These are phyloP conservation scores for Atta texana DNA, from an alignment of 1,140 invertebrate species.

Conservation along the genomic window DNA sequence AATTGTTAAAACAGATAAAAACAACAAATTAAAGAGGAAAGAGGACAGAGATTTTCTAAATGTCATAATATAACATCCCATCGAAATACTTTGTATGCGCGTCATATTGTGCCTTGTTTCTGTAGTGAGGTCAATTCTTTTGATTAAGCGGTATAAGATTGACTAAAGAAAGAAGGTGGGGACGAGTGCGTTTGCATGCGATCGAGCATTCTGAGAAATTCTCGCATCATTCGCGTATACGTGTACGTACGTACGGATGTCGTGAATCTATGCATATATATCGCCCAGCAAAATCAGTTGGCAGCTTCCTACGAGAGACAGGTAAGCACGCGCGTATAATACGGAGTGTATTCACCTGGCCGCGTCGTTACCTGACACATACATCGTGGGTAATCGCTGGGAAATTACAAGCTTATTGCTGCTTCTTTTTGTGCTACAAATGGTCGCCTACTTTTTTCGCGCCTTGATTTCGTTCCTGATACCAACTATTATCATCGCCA, in stretches of 20 bases:
- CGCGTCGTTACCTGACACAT: constrained; percentile 70
- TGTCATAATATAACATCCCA: background rate
- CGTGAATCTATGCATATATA: constrained; percentile 65
- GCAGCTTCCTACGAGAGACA: constrained; percentile 72
- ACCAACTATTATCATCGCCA: background rate
- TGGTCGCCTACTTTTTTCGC: background rate
- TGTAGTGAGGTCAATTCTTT: constrained; percentile 47
- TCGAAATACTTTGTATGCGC: constrained; percentile 26
- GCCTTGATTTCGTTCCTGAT: background rate
- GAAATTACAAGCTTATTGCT: constrained; percentile 35
- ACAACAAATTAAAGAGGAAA: background rate
- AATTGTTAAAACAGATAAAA: background rate
- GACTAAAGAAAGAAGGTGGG: background rate
- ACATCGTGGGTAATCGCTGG: constrained; percentile 58
- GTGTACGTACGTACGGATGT: constrained; percentile 62
- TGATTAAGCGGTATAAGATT: constrained; percentile 42
- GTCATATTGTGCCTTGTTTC: constrained; percentile 18
- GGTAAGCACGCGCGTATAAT: constrained; percentile 67
- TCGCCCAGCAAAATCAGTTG: constrained; percentile 70
- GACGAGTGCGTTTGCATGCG: constrained; percentile 79
- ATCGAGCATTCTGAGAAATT: constrained; percentile 82
- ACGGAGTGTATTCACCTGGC: constrained; percentile 72
- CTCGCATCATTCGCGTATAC: constrained; percentile 65
- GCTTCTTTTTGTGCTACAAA: constrained; percentile 10
- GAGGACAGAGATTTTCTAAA: background rate